phyloP scores from a whole-genome alignment of 2,113 vertebrate species.

The Calypte anna region DNA sequence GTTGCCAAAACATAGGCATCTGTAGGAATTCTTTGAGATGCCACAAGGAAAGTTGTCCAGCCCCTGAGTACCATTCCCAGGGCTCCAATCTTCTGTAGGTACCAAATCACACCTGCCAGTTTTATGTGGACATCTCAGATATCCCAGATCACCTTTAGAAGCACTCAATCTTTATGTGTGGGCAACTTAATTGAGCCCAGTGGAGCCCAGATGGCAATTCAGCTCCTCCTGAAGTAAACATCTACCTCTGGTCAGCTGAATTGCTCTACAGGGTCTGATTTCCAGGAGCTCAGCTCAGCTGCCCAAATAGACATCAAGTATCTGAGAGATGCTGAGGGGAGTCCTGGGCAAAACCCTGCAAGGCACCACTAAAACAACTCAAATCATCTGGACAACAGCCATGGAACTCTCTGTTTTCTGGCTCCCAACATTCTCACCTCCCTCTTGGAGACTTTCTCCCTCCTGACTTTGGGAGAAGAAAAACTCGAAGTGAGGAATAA shows the following conservation, averaged over 20 bases:
- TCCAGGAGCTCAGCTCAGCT: background rate
- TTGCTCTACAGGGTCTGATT: background rate
- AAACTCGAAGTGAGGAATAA: background rate
- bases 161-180: background rate
- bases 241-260: background rate
- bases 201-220: background rate
- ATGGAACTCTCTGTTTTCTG: background rate
- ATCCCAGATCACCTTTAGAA: background rate
- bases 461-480: background rate
- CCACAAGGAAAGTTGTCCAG: background rate
- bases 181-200: background rate
- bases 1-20: background rate
- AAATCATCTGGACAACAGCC: rapidly evolving
- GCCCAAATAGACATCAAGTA: background rate
- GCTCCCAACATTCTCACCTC: background rate
- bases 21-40: background rate
- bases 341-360: background rate
- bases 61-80: background rate
- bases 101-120: background rate
- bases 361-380: background rate
- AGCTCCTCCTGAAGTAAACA: background rate
- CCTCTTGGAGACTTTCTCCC: background rate
- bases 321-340: background rate
- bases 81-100: background rate
- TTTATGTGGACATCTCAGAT: background rate